Evolutionary conservation across 2,113 vertebrate genomes (phyloP), one percentile per base, ranked within the genome.

Genomic region (Sigmodon hispidus): DNA sequence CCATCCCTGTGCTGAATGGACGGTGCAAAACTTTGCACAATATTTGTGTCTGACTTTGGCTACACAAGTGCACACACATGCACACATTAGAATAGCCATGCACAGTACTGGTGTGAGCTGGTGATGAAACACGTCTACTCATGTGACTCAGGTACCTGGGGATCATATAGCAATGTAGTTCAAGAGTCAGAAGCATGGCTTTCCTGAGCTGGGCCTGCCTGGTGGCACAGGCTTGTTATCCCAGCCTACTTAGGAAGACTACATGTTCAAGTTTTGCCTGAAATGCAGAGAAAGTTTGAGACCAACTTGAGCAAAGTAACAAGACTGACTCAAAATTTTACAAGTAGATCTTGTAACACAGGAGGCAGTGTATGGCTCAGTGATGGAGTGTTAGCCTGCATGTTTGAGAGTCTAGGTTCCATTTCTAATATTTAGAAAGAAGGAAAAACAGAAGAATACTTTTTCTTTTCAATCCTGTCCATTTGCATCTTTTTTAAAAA

Each of bases 391-490:
- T 61, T 52, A 52, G 34, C 65, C 48, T 52, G 48, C 12, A 0
- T 26, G 34, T 15, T 34, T 70, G 48, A n/a, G 22, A 48, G 8
- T 52, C 45, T 50, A 50, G 45, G 45, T 50, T 87, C 34, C 31
- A 29, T n/a, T n/a, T n/a, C 34, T n/a, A 50, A 36, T 34, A n/a
- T 19, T 16, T 45, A 4, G 31, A 65, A 77, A 52, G 34, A n/a
- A 34, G 7, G 6, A 1, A 17, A 45, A 15, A 31, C 0, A 0
- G 10, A 55, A 55, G 43, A 67, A 55, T 43, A 17, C 4, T 7
- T 81, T 34, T 4, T 26, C 5, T 22, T 67, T 93, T 77, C 40
- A 57, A 3, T 36, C 40, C 31, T 77, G 59, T 21, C 22, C 36
- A 50, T n/a, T 70, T 65, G 59, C 36, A 50, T n/a, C 65, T 65